phyloP scores from a whole-genome alignment of 2,888 invertebrate species.

The Calliphora vomitoria region DNA sequence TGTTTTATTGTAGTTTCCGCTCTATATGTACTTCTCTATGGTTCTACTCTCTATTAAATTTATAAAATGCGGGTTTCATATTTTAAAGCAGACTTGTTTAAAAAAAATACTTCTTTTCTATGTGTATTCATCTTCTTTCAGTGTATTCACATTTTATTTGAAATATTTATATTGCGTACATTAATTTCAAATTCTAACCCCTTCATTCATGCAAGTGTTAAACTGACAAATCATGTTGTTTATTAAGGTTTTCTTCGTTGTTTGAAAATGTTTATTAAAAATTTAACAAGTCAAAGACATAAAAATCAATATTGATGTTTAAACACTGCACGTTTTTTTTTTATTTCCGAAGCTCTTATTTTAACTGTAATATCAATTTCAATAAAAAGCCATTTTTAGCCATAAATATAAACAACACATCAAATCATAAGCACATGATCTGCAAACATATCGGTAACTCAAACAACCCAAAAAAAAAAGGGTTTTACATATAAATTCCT shows the following conservation, averaged over 20 bases:
- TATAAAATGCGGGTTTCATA: no score
- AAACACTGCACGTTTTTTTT: background rate
- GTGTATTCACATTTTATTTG: background rate
- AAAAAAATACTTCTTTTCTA: no score
- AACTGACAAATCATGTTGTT: slow-evolving; percentile 83
- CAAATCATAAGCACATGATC: slow-evolving; percentile 75
- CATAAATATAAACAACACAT: slow-evolving; percentile 76
- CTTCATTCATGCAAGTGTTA: slow-evolving; percentile 77
- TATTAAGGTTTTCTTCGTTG: slow-evolving; percentile 78
- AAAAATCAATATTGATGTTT: slow-evolving; percentile 73
- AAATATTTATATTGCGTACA: background rate
- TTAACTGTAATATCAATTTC: slow-evolving; percentile 82
- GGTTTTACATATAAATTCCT: slow-evolving; percentile 44
- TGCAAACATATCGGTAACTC: background rate
- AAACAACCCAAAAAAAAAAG: slow-evolving; percentile 35
- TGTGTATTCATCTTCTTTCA: background rate
- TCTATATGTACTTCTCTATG: no score
- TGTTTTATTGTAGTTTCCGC: no score
- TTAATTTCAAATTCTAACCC: slow-evolving; percentile 56
- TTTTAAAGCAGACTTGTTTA: no score
- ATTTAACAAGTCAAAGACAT: slow-evolving; percentile 61
- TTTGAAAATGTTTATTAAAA: slow-evolving; percentile 58
- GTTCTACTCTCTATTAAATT: no score
- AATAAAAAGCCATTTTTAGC: slow-evolving; percentile 83
- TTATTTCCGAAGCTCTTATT: background rate